phyloP scores from a whole-genome alignment of 2,113 vertebrate species.

The Calypte anna region DNA sequence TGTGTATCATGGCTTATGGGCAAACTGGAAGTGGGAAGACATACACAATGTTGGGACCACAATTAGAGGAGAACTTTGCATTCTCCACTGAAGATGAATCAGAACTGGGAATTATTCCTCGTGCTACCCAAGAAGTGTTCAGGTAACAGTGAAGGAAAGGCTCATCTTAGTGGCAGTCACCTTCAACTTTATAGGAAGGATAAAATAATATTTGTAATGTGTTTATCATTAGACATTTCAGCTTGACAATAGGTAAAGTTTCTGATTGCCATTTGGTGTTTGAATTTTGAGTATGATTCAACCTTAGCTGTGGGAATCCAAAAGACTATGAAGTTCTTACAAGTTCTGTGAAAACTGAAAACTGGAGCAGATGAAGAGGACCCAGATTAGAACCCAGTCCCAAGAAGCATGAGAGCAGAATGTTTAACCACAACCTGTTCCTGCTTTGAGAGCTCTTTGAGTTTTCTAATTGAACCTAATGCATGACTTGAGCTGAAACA shows the following conservation, averaged over 20 bases:
- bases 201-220: background rate
- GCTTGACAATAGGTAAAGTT: background rate
- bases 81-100: background rate
- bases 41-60: slow-evolving; percentile 85
- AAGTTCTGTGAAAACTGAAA: background rate
- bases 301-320: background rate
- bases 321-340: background rate
- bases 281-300: background rate
- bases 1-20: slow-evolving; percentile 89
- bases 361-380: background rate
- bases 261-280: background rate
- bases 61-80: background rate
- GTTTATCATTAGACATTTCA: background rate
- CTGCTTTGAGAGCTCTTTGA: background rate
- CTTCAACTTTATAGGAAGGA: background rate
- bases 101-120: slow-evolving; percentile 82
- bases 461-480: background rate
- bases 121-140: slow-evolving; percentile 83
- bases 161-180: background rate
- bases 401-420: background rate
- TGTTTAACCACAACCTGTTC: background rate
- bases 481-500: background rate
- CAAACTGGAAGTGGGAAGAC: slow-evolving; percentile 91
- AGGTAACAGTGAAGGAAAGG: slow-evolving; percentile 63
- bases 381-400: background rate